Base-by-base conservation (phyloP, 2,797 vertebrate species). In the Oreochromis mossambicus region DNA sequence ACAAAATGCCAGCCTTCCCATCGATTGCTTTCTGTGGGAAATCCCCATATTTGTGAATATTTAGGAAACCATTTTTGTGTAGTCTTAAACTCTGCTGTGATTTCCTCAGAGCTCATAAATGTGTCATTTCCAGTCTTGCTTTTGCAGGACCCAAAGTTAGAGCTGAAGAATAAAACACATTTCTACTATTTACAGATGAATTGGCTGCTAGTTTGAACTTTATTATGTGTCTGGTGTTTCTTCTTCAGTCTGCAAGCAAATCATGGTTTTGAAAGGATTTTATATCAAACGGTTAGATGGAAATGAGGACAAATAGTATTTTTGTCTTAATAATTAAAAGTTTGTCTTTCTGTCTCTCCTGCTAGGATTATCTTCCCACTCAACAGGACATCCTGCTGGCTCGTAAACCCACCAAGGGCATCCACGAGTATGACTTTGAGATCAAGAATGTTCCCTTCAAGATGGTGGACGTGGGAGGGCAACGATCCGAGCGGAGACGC, bases 391-490 rank as follows among this genome's bases (percentile, higher is more conserved):
- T 99, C 81, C 96, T 99, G 51, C 94, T 99, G 91, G 98, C 98
- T 86, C 96, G 98, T 76, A 98, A 97, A 75, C 98, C 98, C 79
- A 99, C 98, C 2, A 99, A 99, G 89, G 98, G 98, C 73, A 99
- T 99, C 82, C 98, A 99, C 0, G 98, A 99, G 93, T 99, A 99
- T 66, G 95, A 98, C 96, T 99, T 99, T 75, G 97, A 99, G 86
- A 99, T 99, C 75, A 99, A 97, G 83, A 99, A 99, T 13, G 98
- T 99, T 55, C 98, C 98, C 68, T 99, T 99, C 95, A 99, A 98
- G 90, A 99, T 99, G 97, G 98, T 99, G 77, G 98, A 99, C 1
- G 98, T 99, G 12, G 98, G 98, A 0, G 98, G 98, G 1, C 98
- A 99, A 83, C 94, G 98, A 55, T 99, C 98, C 0, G 98, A 99